A percentile compares a stretch with the other conserved stretches of the same genome.
phyloP scores from a whole-genome alignment of 2,888 invertebrate genomes.

The Amitus sp. region DNA sequence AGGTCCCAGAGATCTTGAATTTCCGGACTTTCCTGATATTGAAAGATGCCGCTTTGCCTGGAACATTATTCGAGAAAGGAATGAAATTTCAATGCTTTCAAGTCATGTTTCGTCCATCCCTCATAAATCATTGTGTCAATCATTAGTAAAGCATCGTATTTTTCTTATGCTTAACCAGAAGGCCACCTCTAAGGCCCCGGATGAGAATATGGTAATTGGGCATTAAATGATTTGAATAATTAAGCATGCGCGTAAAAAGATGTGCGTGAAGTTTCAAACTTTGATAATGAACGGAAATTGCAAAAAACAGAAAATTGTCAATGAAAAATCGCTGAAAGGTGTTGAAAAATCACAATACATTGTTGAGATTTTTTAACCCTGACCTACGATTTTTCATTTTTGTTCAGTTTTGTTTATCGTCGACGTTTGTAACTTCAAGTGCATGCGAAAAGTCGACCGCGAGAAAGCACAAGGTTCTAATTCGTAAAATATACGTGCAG shows the following conservation, averaged over 20 bases:
- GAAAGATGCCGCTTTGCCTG: constrained; percentile 9
- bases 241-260: constrained; percentile 53
- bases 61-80: constrained; percentile 4
- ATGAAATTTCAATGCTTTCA: neutral
- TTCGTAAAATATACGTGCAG: constrained; percentile 36
- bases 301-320: too few relatives aligned
- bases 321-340: too few relatives aligned
- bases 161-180: constrained; percentile 73
- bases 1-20: neutral
- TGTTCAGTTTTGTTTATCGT: too few relatives aligned
- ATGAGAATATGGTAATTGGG: constrained; percentile 89
- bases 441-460: too few relatives aligned
- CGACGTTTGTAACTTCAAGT: too few relatives aligned
- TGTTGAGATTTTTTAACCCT: too few relatives aligned
- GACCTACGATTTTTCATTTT: neutral
- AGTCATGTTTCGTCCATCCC: constrained; percentile 35
- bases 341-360: too few relatives aligned
- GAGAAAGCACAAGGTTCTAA: constrained; percentile 47
- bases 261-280: too few relatives aligned
- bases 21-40: constrained; percentile 13
- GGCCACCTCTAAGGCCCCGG: constrained; percentile 90
- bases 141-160: constrained; percentile 60
- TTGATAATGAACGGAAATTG: too few relatives aligned
- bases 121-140: constrained; percentile 50
- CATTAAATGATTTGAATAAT: constrained; percentile 40